Percentiles rank a stretch among this genome's conserved stretches.
phyloP scores from a whole-genome alignment of 1,140 invertebrate genomes.

The Drosophila nikananu region DNA sequence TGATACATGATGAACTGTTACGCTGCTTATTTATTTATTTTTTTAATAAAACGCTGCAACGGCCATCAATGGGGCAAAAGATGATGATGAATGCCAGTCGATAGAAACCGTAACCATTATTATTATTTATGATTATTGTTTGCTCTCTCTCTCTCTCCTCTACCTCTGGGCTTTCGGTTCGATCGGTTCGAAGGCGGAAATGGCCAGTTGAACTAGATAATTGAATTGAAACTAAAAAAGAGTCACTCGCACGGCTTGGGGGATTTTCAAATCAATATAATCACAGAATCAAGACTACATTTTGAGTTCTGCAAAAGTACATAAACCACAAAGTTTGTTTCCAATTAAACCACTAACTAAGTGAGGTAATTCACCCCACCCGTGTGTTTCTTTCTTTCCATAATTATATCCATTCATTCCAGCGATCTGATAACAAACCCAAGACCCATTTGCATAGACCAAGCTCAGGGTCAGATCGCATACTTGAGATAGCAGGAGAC shows the following conservation, averaged over 20 bases:
- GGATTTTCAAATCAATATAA: not conserved
- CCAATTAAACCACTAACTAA: not conserved
- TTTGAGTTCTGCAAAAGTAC: not conserved
- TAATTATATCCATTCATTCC: constrained; percentile 10
- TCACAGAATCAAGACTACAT: not conserved
- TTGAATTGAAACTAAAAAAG: constrained; percentile 23
- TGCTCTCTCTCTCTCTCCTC: constrained; percentile 18
- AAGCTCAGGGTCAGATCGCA: constrained; percentile 18
- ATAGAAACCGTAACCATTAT: constrained; percentile 54
- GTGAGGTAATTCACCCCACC: not conserved
- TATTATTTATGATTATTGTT: constrained; percentile 50
- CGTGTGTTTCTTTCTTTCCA: not conserved
- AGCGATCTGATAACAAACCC: not conserved
- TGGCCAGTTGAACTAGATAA: constrained; percentile 46
- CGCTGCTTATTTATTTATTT: constrained; percentile 71
- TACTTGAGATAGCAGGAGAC: not conserved
- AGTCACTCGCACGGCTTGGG: constrained; percentile 1
- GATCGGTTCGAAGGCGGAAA: constrained; percentile 32
- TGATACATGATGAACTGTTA: constrained; percentile 58
- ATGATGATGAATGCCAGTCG: constrained; percentile 26
- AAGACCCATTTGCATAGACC: constrained; percentile 12
- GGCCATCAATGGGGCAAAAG: constrained; percentile 11
- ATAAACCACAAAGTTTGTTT: not conserved
- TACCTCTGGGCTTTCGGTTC: not conserved
- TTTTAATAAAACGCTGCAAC: constrained; percentile 56